Base-by-base conservation (phyloP, 2,888 invertebrate species). In the Cerceris ruficornis region DNA sequence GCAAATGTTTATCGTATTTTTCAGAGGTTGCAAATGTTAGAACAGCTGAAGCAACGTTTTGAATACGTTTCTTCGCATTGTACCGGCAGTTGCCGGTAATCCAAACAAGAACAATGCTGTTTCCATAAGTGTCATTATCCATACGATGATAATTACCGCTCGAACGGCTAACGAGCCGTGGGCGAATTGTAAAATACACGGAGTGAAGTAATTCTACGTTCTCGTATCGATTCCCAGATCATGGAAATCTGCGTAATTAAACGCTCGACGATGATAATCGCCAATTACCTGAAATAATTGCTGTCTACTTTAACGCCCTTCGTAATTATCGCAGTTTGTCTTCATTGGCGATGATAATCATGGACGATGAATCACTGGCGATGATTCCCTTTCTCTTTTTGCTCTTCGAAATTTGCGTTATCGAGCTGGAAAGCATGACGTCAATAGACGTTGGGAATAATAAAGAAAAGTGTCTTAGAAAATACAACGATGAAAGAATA, bases 41-140 rank as follows among this genome's bases (percentile, higher is more conserved):
- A n/a, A 64, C 57, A 70, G 17, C 50, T 70, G 42, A n/a, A 64
- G 7, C 9, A 62, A 41, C 43, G 14, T 42, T 13, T 5, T 54
- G 6, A 28, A 28, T 4, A 28, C 4, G 28, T 28, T 28, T 28
- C 28, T 28, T n/a, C 14, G 7, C 52, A n/a, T n/a, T 11, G 14
- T n/a, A 39, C 5, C 39, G 41, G 8, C 28, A 39, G 7, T 7
- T 13, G 57, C 39, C 39, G 57, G n/a, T 28, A n/a, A 9, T 43
- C 8, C 15, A 17, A 17, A 15, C n/a, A 49, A 42, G 4, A 2
- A 15, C 49, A 46, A 6, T 17, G 17, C 7, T 61, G 46, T 61
- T 61, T 43, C 14, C 28, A 15, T 15, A 61, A 49, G 61, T 61
- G 8, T 49, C 28, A 15, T 14, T 46, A 13, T 14, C 8, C 11